These are phyloP conservation scores for Acrocyrtus sp. DNA, from an alignment of 2,888 invertebrate species.

Conservation along the genomic window DNA sequence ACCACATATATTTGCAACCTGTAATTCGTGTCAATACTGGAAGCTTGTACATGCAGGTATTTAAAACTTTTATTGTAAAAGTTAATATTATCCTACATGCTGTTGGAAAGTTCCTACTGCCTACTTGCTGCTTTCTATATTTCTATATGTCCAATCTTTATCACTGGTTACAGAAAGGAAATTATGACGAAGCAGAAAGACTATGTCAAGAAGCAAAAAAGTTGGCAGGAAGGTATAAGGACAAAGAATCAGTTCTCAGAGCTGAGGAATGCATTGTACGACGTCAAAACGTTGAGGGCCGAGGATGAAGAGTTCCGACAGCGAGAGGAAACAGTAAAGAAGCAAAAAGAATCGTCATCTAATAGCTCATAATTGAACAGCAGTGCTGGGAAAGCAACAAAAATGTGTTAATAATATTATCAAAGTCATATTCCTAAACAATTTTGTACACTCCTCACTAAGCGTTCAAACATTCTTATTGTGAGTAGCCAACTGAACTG, in stretches of 20 bases:
- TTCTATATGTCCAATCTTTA: neutral
- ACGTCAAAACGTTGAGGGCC: neutral
- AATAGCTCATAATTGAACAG: too few species aligned
- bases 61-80: too few species aligned
- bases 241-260: conserved; percentile 53
- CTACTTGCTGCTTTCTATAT: too few species aligned
- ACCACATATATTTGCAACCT: conserved; percentile 56
- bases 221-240: conserved; percentile 52
- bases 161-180: conserved; percentile 57
- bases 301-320: neutral
- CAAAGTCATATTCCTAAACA: neutral
- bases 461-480: too few species aligned
- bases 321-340: too few species aligned
- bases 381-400: conserved; percentile 3
- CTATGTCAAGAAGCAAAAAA: conserved; percentile 58
- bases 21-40: conserved; percentile 59
- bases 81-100: too few species aligned
- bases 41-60: conserved; percentile 60
- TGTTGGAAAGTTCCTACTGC: too few species aligned
- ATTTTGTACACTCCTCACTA: too few species aligned
- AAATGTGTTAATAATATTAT: too few species aligned
- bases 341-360: too few species aligned
- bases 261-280: conserved; percentile 60
- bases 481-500: too few species aligned
- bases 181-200: conserved; percentile 57